These are phyloP conservation scores for Lepus europaeus DNA, from an alignment of 2,113 vertebrate genomes.

Conservation along the genomic window DNA sequence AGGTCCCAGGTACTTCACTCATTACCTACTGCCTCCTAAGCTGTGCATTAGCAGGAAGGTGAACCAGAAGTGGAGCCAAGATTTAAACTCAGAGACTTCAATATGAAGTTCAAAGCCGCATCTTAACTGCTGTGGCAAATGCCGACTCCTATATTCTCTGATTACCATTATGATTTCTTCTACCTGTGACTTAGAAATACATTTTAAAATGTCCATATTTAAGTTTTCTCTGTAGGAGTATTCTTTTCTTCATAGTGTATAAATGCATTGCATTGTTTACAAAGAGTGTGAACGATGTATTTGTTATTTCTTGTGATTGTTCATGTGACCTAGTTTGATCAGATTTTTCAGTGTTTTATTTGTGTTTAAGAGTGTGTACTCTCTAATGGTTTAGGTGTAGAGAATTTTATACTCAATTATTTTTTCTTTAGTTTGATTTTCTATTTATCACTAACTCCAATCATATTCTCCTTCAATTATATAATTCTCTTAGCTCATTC, in stretches of 20 bases:
- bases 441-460: background rate
- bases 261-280: background rate
- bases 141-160: too few relatives aligned
- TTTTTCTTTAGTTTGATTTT: background rate
- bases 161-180: conserved; percentile 2
- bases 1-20: too few relatives aligned
- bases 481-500: conserved; percentile 12
- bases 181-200: background rate
- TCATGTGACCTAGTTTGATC: background rate
- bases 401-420: background rate
- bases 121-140: too few relatives aligned
- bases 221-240: background rate
- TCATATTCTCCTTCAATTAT: background rate
- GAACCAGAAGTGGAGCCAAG: too few relatives aligned
- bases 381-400: background rate
- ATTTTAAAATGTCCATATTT: background rate
- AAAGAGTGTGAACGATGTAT: background rate
- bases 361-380: background rate
- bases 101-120: too few relatives aligned
- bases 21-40: too few relatives aligned
- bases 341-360: conserved; percentile 25
- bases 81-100: too few relatives aligned
- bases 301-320: background rate
- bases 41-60: too few relatives aligned
- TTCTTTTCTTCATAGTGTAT: conserved; percentile 32